A percentile compares a stretch with the other conserved stretches of the same genome.
Conservation (phyloP, 2,113 vertebrate genomes). For the Scomber scombrus region DNA sequence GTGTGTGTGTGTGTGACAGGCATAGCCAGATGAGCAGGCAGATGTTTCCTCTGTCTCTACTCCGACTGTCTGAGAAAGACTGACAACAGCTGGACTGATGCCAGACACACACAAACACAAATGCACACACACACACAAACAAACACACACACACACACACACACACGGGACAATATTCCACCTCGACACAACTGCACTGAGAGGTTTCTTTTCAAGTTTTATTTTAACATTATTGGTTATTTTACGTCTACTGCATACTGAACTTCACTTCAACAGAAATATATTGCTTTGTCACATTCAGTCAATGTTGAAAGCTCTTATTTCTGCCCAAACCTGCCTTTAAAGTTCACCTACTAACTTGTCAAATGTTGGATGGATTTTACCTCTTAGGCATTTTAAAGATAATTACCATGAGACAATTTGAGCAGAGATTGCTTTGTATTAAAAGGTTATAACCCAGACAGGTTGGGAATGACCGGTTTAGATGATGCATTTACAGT, state of each 20-base stretch:
- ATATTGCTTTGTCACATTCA: too few species aligned
- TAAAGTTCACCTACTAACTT: too few species aligned
- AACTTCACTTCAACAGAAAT: not conserved
- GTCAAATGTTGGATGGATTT: not conserved
- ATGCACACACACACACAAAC: slow-evolving; percentile 48
- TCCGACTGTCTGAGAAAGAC: slow-evolving; percentile 74
- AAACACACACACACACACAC: slow-evolving; percentile 22
- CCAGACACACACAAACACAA: slow-evolving; percentile 64
- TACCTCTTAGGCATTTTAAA: too few species aligned
- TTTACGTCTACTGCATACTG: not conserved
- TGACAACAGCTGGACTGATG: slow-evolving; percentile 82
- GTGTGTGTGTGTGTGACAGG: slow-evolving; percentile 62
- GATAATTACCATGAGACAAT: too few species aligned
- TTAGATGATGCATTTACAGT: too few species aligned
- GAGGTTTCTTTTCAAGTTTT: not conserved
- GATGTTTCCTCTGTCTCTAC: slow-evolving; percentile 78
- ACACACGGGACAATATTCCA: not conserved
- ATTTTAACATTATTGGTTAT: not conserved
- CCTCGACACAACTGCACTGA: slow-evolving; percentile 2
- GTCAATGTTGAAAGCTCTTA: not conserved
- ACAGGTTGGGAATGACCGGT: too few species aligned
- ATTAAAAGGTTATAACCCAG: too few species aligned
- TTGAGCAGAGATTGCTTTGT: too few species aligned
- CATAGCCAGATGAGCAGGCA: slow-evolving; percentile 81
- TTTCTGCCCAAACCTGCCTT: not conserved